Base-by-base conservation (phyloP, 1,140 invertebrate genomes). In the Hypothenemus hampei region DNA sequence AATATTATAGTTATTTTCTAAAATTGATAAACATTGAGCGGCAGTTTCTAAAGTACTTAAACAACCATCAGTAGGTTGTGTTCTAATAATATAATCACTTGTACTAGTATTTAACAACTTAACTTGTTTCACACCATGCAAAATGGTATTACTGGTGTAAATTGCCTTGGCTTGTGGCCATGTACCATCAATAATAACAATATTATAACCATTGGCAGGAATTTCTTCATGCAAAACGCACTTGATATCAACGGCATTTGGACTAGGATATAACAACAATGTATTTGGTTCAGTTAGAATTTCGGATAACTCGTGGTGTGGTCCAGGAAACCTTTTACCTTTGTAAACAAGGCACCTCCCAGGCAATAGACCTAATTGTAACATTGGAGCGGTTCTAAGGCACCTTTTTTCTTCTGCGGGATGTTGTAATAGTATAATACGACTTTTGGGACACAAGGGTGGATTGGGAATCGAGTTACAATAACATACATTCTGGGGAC, bases 81-180 rank as follows among this genome's bases (percentile, higher is more conserved):
- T 95, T 59, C 93, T 79, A 59, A 97, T 93, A 44, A 93, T 87
- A 71, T 95, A 97, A 71, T 87, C 83, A 71, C 92, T 95, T 36
- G 76, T 78, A 54, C 76, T 78, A 36, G 75, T 78, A 4, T 80
- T 78, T 33, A 87, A 72, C 22, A 95, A 73, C 72, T 93, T 91
- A 1, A 92, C 86, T 65, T 87, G 83, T 59, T 75, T 79, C 35
- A 89, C 66, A 39, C 71, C 73, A 63, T 82, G 81, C 31, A 90
- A 69, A 22, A 78, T 72, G n/a, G 81, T 77, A 70, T 83, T 87
- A 35, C 83, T 81, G 29, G 85, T 80, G 72, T 86, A 89, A 50
- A 90, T 89, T 11, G 84, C 84, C 75, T 91, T 93, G 8, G 93
- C 91, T 77, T 97, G 92, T 13, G 88, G 84, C 92, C 92, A 97